These are phyloP conservation scores for Talpa occidentalis DNA, from an alignment of 2,113 vertebrate genomes.

Conservation along the genomic window DNA sequence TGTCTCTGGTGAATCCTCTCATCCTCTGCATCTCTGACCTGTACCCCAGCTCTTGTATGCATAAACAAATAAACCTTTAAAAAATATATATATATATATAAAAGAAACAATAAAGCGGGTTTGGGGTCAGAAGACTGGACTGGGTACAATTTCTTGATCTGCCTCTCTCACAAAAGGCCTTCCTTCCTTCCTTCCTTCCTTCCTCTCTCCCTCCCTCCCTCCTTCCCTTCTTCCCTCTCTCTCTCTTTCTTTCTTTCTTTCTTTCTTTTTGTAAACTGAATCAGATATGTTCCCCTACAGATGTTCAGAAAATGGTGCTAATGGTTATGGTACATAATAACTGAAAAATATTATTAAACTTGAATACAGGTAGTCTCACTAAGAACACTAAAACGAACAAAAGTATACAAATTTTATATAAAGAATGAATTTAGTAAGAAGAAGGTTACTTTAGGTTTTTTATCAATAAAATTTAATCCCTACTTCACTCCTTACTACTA, in stretches of 20 bases:
- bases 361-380: background rate
- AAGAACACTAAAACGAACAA: background rate
- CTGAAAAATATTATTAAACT: conserved; percentile 15
- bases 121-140: background rate
- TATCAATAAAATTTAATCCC: conserved; percentile 32
- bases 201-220: background rate
- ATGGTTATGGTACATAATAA: conserved; percentile 5
- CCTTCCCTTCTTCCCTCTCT: background rate
- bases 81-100: too few relatives aligned
- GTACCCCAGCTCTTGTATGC: too few relatives aligned
- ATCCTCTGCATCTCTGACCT: too few relatives aligned
- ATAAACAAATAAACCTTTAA: too few relatives aligned
- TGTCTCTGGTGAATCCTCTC: too few relatives aligned
- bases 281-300: conserved; percentile 18
- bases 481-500: conserved; percentile 1
- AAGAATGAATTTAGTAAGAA: conserved; percentile 23
- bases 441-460: background rate
- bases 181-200: too few relatives aligned
- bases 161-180: background rate
- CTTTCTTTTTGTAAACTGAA: background rate
- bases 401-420: conserved; percentile 44
- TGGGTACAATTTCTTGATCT: conserved; percentile 5
- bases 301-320: conserved; percentile 20
- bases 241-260: background rate
- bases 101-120: background rate